Base-by-base conservation (phyloP, 2,113 vertebrate species). In the Parus major region DNA sequence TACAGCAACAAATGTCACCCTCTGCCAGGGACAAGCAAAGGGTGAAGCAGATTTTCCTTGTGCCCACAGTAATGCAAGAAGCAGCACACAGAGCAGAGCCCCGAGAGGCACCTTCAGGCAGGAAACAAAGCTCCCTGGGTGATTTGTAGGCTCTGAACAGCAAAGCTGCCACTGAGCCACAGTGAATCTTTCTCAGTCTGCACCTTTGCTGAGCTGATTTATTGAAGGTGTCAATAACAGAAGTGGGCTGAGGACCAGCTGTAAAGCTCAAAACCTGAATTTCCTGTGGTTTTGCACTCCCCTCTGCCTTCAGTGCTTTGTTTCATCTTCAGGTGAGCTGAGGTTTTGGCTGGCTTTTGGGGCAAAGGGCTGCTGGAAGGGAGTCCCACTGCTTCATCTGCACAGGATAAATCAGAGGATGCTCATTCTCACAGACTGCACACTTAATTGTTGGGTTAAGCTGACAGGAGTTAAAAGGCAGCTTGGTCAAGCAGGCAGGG, bases 121-220 rank as follows among this genome's bases (percentile, higher is more conserved):
- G 57, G 64, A 57, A n/a, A 71, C 56, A 29, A 80, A 55, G 36
- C 31, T 92, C 24, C 46, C 41, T 19, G 33, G 5, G 52, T 66
- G 76, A 91, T 88, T 57, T 81, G 90, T 70, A 64, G 88, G 56
- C 88, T 90, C 79, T 56, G 64, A 94, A n/a, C 17, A 85, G 42
- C 66, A 77, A 82, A 80, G 80, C 75, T 90, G 88, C 35, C 90
- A 52, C 47, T 4, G 24, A 64, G 68, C 72, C 71, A 71, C 68
- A 29, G 20, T 66, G 82, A 93, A 83, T 88, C 82, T 91, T 92
- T 70, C 64, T 92, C 2, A 0, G 17, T 10, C 39, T 83, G 59
- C 17, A 44, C 75, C 56, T 86, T 52, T 60, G 61, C 92, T 28
- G 52, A 86, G 39, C 47, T 86, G 71, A 86, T 92, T 93, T 95